Evolutionary conservation across 2,888 invertebrate species (phyloP), one percentile per base, ranked within the genome.

Genomic region (Drosophila tripunctata): DNA sequence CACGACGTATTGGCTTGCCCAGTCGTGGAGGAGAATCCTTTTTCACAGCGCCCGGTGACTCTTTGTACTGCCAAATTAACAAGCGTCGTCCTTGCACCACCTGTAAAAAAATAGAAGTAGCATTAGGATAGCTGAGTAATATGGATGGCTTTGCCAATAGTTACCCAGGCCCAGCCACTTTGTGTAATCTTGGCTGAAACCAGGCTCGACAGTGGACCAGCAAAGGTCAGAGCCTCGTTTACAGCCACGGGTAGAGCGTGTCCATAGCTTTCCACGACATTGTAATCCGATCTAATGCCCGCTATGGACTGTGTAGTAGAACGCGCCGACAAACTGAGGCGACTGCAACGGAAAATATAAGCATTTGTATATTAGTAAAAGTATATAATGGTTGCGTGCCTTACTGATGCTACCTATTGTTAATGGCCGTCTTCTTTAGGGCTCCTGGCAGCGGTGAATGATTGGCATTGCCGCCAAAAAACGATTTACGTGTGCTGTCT

Each of bases 181-280:
- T 91, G 91, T 1, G 92, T 92, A 67, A 93, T 92, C 45, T 92
- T 91, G 4, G 93, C 92, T 0, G 93, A 92, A 1, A 93, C 92
- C 5, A 89, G 77, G 6, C 90, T 89, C 57, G 91, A 92, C 50
- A 94, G 92, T 0, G 69, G 40, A 56, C 95, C 95, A 82, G 95
- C 94, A 91, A 96, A 96, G 40, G 96, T 96, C 19, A 98, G 92
- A 0, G 96, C 96, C 92, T 98, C 98, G 17, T 96, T 97, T 2
- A 98, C 96, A 60, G 96, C 93, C 1, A 98, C 97, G 24, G 98
- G 98, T 40, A 97, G 90, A 1, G 96, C 94, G 22, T 94, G 93
- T 0, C 97, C 97, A 92, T 94, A 97, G 54, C 94, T 94, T 90
- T 97, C 96, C 0, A 97, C 93, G 12, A 94, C 93, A 88, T 95